These are phyloP conservation scores for Ramphastos sulfuratus DNA, from an alignment of 2,113 vertebrate genomes.

Conservation along the genomic window DNA sequence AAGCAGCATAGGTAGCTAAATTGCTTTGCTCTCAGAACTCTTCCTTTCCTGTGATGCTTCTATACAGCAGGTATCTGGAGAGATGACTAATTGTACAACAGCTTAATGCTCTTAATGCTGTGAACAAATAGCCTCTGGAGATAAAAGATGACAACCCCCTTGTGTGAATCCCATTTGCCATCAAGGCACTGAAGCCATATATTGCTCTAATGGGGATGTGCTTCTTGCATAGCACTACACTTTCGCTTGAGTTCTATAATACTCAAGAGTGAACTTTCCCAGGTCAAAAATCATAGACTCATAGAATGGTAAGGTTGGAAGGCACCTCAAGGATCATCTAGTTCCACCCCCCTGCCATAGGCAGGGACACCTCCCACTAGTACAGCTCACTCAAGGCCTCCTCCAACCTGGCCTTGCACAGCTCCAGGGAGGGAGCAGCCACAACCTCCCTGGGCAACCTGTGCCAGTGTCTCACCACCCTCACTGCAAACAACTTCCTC, in stretches of 20 bases:
- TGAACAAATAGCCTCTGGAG: not conserved
- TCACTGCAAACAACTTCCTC: too few species aligned
- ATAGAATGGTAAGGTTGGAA: too few species aligned
- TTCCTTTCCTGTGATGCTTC: not conserved
- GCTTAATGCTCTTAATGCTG: not conserved
- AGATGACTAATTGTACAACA: not conserved
- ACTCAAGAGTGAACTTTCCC: not conserved
- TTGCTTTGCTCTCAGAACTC: not conserved
- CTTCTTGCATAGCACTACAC: not conserved
- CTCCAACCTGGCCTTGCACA: too few species aligned
- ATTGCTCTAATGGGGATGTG: not conserved
- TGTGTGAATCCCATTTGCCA: not conserved
- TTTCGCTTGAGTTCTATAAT: not conserved
- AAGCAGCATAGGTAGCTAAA: not conserved
- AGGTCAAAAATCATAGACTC: not conserved
- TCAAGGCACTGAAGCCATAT: not conserved
- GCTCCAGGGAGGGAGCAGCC: too few species aligned
- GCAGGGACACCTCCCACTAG: too few species aligned
- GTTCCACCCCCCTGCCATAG: too few species aligned
- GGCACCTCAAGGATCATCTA: too few species aligned
- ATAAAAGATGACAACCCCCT: not conserved
- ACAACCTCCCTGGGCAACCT: too few species aligned
- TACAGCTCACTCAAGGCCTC: too few species aligned
- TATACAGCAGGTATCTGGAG: not conserved
- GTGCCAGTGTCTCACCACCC: too few species aligned